A percentile compares a stretch with the other conserved stretches of the same genome.
Evolutionary conservation across 2,797 vertebrate species (phyloP).

Genomic region (Astyanax mexicanus): DNA sequence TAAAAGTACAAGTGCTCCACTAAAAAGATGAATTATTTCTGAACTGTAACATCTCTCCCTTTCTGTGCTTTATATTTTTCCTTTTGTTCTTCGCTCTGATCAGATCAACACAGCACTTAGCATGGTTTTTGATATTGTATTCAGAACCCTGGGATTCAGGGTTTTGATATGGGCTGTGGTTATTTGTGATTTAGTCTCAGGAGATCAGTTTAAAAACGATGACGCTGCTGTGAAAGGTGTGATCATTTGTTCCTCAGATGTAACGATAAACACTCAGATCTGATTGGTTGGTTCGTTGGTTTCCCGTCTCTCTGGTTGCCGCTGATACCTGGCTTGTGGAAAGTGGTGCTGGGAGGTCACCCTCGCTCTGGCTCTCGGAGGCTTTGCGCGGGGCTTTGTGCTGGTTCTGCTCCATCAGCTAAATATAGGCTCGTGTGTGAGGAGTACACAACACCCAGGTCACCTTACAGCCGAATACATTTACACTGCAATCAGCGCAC

Average conservation of each 20-base stretch:
- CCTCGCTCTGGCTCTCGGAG: conserved; percentile 20
- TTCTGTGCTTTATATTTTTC: not conserved
- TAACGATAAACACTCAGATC: not conserved
- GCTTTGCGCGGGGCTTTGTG: conserved; percentile 33
- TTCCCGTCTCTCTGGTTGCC: conserved; percentile 1
- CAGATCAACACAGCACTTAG: not conserved
- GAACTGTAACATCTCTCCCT: too few relatives aligned
- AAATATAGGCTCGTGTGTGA: conserved; percentile 56
- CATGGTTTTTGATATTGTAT: not conserved
- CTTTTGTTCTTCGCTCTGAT: not conserved
- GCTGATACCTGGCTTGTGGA: not conserved
- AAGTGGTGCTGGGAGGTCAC: conserved; percentile 29
- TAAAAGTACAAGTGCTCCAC: too few relatives aligned
- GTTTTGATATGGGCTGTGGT: conserved; percentile 22
- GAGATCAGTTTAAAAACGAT: not conserved
- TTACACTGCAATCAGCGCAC: conserved; percentile 5
- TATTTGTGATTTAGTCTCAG: not conserved
- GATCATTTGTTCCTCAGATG: not conserved
- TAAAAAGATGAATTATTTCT: too few relatives aligned
- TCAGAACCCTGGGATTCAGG: not conserved
- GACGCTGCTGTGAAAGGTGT: not conserved
- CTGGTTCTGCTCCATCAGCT: conserved; percentile 33
- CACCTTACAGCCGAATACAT: conserved; percentile 50
- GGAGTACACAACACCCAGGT: conserved; percentile 50
- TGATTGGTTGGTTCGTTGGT: not conserved